Conservation (phyloP, 2,113 vertebrate genomes). For the Maylandia zebra region DNA sequence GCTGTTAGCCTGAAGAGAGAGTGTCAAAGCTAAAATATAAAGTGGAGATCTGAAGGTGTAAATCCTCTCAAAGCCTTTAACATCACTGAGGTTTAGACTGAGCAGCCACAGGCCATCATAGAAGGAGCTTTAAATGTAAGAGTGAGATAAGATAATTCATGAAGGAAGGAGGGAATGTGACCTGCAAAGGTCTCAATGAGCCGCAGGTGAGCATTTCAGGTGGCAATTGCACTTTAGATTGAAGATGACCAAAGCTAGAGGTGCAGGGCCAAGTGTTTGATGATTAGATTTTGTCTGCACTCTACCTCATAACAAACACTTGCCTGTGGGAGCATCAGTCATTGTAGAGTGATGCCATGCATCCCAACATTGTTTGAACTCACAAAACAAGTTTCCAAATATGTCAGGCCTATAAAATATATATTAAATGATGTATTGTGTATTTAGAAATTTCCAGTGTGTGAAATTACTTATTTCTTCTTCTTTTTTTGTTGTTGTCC, state of each 20-base stretch:
- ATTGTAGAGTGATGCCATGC: background rate
- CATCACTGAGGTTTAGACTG: background rate
- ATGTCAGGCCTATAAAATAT: background rate
- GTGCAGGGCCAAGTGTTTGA: background rate
- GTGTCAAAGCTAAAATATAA: background rate
- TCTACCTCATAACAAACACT: background rate
- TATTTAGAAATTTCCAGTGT: background rate
- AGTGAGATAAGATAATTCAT: conserved; percentile 8
- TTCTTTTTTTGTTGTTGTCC: too few relatives aligned
- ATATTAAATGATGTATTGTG: background rate
- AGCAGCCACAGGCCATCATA: background rate
- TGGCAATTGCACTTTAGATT: background rate
- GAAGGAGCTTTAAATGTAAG: background rate
- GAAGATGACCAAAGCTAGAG: background rate
- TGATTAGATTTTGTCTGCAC: background rate
- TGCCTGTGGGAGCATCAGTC: background rate
- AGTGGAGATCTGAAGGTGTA: background rate
- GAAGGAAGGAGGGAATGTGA: background rate
- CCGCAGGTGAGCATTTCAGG: conserved; percentile 3
- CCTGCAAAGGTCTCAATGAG: background rate
- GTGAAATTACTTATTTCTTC: background rate
- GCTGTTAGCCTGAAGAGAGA: background rate
- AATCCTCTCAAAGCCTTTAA: background rate
- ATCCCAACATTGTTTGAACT: background rate
- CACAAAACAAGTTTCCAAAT: background rate